phyloP scores from a whole-genome alignment of 2,113 vertebrate species.

The Setophaga petechia region DNA sequence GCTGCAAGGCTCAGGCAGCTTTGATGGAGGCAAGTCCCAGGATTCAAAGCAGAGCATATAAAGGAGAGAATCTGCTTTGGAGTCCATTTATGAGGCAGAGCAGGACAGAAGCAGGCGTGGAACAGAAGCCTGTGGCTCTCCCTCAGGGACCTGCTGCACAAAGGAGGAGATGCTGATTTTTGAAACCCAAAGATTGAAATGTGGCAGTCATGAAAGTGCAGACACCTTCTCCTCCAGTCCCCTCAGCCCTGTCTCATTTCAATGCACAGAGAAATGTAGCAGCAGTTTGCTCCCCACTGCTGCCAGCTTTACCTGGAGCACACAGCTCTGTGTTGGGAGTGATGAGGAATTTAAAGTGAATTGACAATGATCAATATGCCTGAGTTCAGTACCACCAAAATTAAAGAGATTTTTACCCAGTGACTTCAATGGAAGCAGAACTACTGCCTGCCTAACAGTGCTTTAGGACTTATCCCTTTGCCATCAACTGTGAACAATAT shows the following conservation, averaged over 20 bases:
- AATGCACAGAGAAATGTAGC: neutral
- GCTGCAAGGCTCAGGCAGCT: neutral
- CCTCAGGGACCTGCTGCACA: neutral
- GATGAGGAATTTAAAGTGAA: neutral
- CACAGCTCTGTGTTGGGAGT: neutral
- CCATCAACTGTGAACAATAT: neutral
- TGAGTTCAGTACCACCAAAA: neutral
- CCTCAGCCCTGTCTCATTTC: neutral
- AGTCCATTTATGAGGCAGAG: neutral
- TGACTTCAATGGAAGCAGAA: neutral
- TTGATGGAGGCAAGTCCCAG: neutral
- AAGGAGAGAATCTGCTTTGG: neutral
- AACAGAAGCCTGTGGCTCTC: neutral
- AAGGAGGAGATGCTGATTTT: neutral
- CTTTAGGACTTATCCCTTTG: neutral
- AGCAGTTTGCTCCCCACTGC: neutral
- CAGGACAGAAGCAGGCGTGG: neutral
- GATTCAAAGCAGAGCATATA: neutral
- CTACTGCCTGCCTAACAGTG: neutral
- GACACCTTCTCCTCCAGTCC: neutral
- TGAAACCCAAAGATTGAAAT: neutral
- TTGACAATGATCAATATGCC: neutral
- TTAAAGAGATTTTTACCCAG: neutral
- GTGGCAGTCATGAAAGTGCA: neutral
- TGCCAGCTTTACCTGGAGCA: neutral